Base-by-base conservation (phyloP, 2,888 invertebrate genomes). In the Clivina fossor region DNA sequence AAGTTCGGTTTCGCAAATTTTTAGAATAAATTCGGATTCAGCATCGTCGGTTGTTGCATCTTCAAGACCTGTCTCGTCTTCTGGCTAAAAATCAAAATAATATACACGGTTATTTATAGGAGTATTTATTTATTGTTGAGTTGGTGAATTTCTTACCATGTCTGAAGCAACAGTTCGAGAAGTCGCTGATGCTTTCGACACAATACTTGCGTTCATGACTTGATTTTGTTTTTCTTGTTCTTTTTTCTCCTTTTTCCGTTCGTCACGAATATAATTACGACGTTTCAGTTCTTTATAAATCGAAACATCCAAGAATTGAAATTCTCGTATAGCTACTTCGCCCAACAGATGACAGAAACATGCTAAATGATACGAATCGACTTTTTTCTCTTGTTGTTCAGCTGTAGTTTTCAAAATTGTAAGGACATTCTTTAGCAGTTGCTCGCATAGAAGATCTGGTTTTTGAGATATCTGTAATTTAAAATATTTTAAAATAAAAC, bases 41-140 rank as follows among this genome's bases (percentile, higher is more conserved):
- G n/a, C n/a, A n/a, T n/a, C 95, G 68, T 93, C 93, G 0, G 90
- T 91, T 35, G 86, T 85, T 3, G 92, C 93, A 3, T 93, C 93
- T 59, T 88, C 88, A 44, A 93, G 70, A 5, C 85, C 86, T 37
- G 84, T 82, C 63, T 87, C 85, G n/a, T n/a, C n/a, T 24, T 85
- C 67, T 0, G 33, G 37, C 61, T 58, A 28, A 33, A 58, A 13
- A 53, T 71, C 24, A 55, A 47, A 18, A 48, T 19, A 38, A 22
- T 22, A 20, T 15, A 32, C 30, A 35, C 37, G n/a, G n/a, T 20
- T 19, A 15, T 49, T 11, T 37, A 51, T 51, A 15, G 37, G 16
- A 38, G 13, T 40, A 51, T 56, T 43, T 51, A 50, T 46, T 49
- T 60, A n/a, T n/a, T n/a, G n/a, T n/a, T n/a, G n/a, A n/a, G n/a